phyloP scores from a whole-genome alignment of 2,113 vertebrate genomes.

The Daubentonia madagascariensis region DNA sequence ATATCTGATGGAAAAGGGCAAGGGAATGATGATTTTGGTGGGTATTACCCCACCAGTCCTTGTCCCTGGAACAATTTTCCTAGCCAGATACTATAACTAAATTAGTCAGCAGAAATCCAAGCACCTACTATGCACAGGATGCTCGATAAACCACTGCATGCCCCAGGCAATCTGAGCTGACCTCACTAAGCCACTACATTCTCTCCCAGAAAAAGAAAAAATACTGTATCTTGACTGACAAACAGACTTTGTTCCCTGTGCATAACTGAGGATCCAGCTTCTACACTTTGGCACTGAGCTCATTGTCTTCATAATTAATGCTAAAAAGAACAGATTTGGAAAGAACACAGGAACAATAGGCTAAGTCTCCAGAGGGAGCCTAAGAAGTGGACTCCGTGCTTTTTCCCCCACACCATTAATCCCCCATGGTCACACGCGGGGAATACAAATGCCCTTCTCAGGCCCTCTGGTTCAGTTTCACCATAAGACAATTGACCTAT shows the following conservation, averaged over 20 bases:
- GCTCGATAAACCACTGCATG: not conserved
- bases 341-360: conserved; percentile 52
- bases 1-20: not conserved
- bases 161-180: not conserved
- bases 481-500: conserved; percentile 73
- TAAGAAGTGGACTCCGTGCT: conserved; percentile 54
- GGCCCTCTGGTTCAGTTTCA: conserved; percentile 61
- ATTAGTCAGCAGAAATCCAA: not conserved
- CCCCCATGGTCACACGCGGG: not conserved
- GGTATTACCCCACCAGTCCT: not conserved
- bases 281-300: conserved; percentile 35
- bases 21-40: not conserved
- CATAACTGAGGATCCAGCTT: conserved; percentile 38
- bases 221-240: conserved; percentile 24
- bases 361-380: conserved; percentile 51
- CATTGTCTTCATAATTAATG: conserved; percentile 70
- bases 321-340: conserved; percentile 62
- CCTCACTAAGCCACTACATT: not conserved
- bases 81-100: not conserved
- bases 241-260: conserved; percentile 18
- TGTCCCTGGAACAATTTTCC: not conserved
- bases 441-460: conserved; percentile 67
- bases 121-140: not conserved
- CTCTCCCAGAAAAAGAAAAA: conserved; percentile 32
- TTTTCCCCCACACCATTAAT: conserved; percentile 34